Conservation (phyloP, 2,797 vertebrate species). For the Falco peregrinus region DNA sequence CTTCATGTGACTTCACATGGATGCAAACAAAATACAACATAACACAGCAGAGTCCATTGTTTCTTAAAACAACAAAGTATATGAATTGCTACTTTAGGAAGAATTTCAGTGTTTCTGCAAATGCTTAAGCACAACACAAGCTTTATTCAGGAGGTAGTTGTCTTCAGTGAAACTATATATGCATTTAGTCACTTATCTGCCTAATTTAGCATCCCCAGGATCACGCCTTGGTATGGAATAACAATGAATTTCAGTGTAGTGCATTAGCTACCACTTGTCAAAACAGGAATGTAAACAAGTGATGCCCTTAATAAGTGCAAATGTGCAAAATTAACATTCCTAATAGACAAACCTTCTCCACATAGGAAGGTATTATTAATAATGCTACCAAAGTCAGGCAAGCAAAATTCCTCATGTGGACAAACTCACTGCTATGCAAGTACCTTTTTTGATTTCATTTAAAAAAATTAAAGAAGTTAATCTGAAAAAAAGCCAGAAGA, state of each 20-base stretch:
- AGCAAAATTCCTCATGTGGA: neutral
- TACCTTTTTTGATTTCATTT: neutral
- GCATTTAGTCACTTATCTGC: neutral
- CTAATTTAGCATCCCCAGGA: neutral
- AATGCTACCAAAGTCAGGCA: neutral
- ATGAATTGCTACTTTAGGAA: neutral
- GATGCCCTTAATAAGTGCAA: neutral
- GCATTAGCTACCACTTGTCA: neutral
- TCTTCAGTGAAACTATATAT: neutral
- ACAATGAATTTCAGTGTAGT: neutral
- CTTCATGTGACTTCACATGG: neutral
- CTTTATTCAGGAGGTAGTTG: neutral
- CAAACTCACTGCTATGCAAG: neutral
- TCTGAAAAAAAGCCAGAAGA: neutral
- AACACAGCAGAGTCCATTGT: neutral
- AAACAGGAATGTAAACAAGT: conserved; percentile 14
- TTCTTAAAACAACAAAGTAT: neutral
- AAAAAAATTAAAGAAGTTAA: neutral
- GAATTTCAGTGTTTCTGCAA: neutral
- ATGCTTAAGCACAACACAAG: neutral
- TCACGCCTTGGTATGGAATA: neutral
- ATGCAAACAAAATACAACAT: neutral
- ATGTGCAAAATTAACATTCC: conserved; percentile 2
- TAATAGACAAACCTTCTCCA: neutral
- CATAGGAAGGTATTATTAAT: neutral